Conservation (phyloP, 1,140 invertebrate species). For the Drosophila dunni region DNA sequence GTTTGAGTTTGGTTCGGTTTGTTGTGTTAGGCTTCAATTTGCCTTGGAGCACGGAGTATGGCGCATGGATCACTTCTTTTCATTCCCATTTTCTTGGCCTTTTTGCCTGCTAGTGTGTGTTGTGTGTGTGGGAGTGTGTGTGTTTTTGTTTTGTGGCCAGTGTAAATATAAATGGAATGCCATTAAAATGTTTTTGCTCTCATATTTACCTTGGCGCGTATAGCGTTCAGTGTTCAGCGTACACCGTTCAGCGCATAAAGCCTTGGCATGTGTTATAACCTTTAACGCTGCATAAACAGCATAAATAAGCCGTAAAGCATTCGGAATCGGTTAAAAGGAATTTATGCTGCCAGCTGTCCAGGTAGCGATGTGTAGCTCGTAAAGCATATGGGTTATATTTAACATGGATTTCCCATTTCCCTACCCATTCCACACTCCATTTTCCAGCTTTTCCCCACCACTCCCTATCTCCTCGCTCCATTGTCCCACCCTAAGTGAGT, state of each 20-base stretch:
- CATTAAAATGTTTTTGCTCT: slow-evolving; percentile 80
- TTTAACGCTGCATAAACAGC: slow-evolving; percentile 80
- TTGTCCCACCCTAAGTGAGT: not conserved
- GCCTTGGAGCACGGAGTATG: slow-evolving; percentile 46
- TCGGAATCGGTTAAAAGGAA: slow-evolving; percentile 7
- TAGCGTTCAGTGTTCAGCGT: too few species aligned
- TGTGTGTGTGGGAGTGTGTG: too few species aligned
- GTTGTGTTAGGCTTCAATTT: slow-evolving; percentile 67
- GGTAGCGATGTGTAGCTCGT: slow-evolving; percentile 30
- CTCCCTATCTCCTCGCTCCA: not conserved
- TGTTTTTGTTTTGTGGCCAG: slow-evolving; percentile 1
- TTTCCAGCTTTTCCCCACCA: slow-evolving; percentile 20
- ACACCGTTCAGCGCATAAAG: slow-evolving; percentile 4
- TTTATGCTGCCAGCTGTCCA: slow-evolving; percentile 12
- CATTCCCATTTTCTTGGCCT: not conserved
- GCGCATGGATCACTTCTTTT: not conserved
- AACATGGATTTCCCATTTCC: slow-evolving; percentile 71
- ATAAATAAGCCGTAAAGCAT: slow-evolving; percentile 63
- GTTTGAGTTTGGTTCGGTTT: slow-evolving; percentile 48
- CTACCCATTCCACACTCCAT: slow-evolving; percentile 30
- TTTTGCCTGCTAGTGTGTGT: not conserved
- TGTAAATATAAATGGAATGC: slow-evolving; percentile 73
- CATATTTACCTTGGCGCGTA: slow-evolving; percentile 71
- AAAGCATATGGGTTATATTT: slow-evolving; percentile 31
- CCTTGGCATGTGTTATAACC: slow-evolving; percentile 60